Evolutionary conservation across 2,888 invertebrate species (phyloP).

Genomic region (Dolichomitus sp.): DNA sequence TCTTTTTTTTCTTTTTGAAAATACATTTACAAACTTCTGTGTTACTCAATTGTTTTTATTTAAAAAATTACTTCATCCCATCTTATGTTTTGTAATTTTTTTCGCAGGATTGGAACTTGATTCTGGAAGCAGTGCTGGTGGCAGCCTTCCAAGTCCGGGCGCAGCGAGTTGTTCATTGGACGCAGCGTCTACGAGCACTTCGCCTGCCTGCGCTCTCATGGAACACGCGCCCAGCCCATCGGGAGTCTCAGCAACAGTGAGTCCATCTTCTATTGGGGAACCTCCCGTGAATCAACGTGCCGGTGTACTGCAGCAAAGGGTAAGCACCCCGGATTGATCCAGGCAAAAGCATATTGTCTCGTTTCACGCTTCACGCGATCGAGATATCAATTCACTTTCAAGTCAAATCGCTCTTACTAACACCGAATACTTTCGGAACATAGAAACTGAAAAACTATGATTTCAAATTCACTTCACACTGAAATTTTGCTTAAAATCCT

Average conservation of each 20-base stretch:
- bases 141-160: conserved; percentile 94
- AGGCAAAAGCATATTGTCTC: conserved; percentile 83
- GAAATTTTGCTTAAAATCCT: conserved; percentile 18
- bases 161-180: conserved; percentile 91
- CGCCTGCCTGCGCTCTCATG: conserved; percentile 83
- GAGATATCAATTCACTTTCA: conserved; percentile 42
- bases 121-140: conserved; percentile 91
- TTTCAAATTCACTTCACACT: not conserved
- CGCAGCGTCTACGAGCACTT: conserved; percentile 86
- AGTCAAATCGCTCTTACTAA: conserved; percentile 27
- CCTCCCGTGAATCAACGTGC: conserved; percentile 88
- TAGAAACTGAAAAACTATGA: not conserved
- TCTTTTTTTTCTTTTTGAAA: not conserved
- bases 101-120: conserved; percentile 88
- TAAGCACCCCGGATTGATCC: conserved; percentile 90
- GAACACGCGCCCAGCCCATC: conserved; percentile 84
- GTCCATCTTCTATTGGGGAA: conserved; percentile 88
- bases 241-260: conserved; percentile 89
- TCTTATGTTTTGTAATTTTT: not conserved
- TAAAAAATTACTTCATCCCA: not conserved
- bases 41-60: not conserved
- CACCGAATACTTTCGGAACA: conserved; percentile 1
- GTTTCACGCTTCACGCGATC: conserved; percentile 28
- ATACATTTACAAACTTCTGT: not conserved
- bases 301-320: conserved; percentile 94